Conservation (phyloP, 2,888 invertebrate genomes). For the Cremastinae sp. region DNA sequence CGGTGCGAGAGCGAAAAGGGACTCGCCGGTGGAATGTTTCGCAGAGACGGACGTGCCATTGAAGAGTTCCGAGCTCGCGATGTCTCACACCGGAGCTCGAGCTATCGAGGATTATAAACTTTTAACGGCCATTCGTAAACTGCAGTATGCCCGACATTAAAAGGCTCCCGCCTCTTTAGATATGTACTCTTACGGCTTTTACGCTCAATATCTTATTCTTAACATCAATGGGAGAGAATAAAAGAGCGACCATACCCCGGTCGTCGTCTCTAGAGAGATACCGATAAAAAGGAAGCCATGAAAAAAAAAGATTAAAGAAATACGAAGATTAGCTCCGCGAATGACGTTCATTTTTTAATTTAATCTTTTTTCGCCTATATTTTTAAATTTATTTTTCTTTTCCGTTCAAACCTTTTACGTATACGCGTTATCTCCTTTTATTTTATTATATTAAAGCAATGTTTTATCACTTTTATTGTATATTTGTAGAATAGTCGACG, state of each 20-base stretch:
- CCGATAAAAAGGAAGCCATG: too few species aligned
- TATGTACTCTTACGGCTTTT: conserved; percentile 20
- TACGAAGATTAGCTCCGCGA: too few species aligned
- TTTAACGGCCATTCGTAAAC: conserved; percentile 63
- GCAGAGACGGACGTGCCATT: conserved; percentile 8
- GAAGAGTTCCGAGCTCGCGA: conserved; percentile 41
- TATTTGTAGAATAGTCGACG: too few species aligned
- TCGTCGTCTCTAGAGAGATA: too few species aligned
- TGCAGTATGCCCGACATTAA: conserved; percentile 63
- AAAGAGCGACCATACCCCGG: background rate
- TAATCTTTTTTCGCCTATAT: too few species aligned
- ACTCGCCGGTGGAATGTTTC: conserved; percentile 4
- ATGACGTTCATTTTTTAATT: too few species aligned
- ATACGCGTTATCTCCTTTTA: too few species aligned
- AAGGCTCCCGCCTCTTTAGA: conserved; percentile 14
- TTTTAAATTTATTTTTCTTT: too few species aligned
- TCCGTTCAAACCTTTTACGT: too few species aligned
- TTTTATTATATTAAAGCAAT: too few species aligned
- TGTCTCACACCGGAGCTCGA: conserved; percentile 42
- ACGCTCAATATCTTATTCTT: conserved; percentile 27
- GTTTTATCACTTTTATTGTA: too few species aligned
- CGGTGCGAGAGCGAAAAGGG: background rate
- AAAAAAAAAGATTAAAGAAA: too few species aligned
- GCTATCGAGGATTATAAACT: conserved; percentile 71
- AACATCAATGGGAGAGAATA: background rate